Evolutionary conservation across 2,113 vertebrate species (phyloP).

Genomic region (Marmota flaviventris): DNA sequence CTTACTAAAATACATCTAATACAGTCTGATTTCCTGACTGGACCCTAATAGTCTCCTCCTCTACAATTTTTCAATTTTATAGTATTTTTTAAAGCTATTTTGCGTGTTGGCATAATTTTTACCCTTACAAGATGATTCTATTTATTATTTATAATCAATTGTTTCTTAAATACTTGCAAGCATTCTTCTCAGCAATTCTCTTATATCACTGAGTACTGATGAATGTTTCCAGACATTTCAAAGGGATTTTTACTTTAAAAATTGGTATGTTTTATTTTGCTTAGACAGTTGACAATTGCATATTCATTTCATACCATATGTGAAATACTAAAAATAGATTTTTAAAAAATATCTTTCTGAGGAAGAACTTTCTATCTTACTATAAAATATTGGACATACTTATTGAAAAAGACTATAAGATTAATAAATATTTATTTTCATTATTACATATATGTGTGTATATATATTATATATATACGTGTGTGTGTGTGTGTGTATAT

Average conservation of each 20-base stretch:
- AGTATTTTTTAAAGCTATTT: not conserved
- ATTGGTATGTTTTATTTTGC: conserved; percentile 38
- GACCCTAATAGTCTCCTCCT: not conserved
- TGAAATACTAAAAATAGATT: conserved; percentile 28
- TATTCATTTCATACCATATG: conserved; percentile 17
- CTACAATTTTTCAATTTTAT: conserved; percentile 35
- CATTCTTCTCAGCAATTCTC: not conserved
- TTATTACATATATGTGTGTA: not conserved
- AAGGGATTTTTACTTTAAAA: conserved; percentile 55
- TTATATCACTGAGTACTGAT: conserved; percentile 15
- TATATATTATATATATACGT: too few species aligned
- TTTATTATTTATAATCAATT: conserved; percentile 49
- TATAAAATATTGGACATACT: not conserved
- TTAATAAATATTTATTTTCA: conserved; percentile 5
- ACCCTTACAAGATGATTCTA: conserved; percentile 39
- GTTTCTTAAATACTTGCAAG: conserved; percentile 40
- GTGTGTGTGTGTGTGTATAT: too few species aligned
- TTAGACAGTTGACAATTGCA: not conserved
- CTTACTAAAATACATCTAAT: not conserved
- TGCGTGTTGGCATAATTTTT: conserved; percentile 18
- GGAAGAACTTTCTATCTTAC: not conserved
- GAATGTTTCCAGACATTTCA: conserved; percentile 46
- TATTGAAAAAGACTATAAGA: not conserved
- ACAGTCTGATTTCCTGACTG: conserved; percentile 40
- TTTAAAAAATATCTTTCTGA: not conserved